phyloP scores from a whole-genome alignment of 2,797 vertebrate genomes.

The Sebastes diploproa region DNA sequence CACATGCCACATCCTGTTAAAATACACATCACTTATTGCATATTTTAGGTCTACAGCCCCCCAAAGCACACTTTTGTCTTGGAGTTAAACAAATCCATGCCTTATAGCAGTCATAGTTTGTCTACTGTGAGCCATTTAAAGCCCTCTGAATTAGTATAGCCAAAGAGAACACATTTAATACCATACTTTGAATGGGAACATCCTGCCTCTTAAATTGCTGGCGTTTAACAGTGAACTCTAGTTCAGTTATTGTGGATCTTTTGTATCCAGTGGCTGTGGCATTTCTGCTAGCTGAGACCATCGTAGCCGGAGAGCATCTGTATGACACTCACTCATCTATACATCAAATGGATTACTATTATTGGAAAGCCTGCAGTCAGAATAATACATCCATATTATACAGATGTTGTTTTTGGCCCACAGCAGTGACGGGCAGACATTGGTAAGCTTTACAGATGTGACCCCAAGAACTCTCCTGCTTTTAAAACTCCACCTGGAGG shows the following conservation, averaged over 20 bases:
- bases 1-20: not conserved
- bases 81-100: not conserved
- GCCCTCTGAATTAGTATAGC: not conserved
- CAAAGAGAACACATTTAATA: not conserved
- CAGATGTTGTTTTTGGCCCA: not conserved
- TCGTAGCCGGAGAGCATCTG: not conserved
- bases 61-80: not conserved
- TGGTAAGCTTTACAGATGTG: not conserved
- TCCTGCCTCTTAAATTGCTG: not conserved
- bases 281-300: not conserved
- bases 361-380: conserved; percentile 18
- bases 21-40: not conserved
- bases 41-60: not conserved
- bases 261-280: not conserved
- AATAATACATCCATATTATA: conserved; percentile 7
- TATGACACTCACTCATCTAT: conserved; percentile 5
- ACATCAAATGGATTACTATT: conserved; percentile 22
- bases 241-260: not conserved
- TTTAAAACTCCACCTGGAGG: not conserved
- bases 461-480: not conserved
- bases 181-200: not conserved
- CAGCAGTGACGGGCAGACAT: not conserved
- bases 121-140: not conserved
- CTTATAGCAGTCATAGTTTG: not conserved
- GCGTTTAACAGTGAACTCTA: not conserved